Evolutionary conservation across 2,113 vertebrate species (phyloP), one percentile per base, ranked within the genome.

Genomic region (Cyprinodon tularosa): DNA sequence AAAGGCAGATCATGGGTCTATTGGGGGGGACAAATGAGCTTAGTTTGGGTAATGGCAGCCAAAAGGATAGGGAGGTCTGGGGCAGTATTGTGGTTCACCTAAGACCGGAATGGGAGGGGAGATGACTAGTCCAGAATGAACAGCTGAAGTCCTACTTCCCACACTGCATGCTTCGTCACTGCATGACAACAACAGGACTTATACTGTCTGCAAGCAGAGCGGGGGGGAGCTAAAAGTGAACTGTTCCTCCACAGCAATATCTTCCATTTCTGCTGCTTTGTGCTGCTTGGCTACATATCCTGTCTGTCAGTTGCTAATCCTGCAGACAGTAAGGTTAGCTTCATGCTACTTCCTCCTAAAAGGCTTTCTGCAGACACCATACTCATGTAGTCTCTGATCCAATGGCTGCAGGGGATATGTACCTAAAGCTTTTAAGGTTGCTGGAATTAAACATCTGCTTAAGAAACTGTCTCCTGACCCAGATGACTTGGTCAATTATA

Each of bases 1-100:
- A 94, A 94, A 89, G 90, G 86, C 89, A 93, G 92, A 94, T 92
- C 91, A 84, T 83, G 93, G 91, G 84, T 93, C 89, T 92, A 87
- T 93, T 92, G 79, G 81, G 85, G 86, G 84, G 90, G 90, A 91
- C 92, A 94, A 92, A 93, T 91, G 82, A 91, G 92, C 91, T 94
- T 91, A 93, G 91, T 90, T 86, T 82, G 90, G 86, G 91, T 89
- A 87, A 90, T 84, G 86, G 83, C 84, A 87, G 82, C 86, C 86
- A 89, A 90, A 88, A 91, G 83, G 84, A 89, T 88, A 87, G 86
- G 85, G 90, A 89, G 84, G 86, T 84, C 79, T 79, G 77, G 80
- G 75, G 68, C 79, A 90, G 84, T 86, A 86, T 87, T 91, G 81
- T 90, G 78, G 66, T 80, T 93, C 88, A 92, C 89, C 87, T 89